Evolutionary conservation across 1,140 invertebrate genomes (phyloP).

Genomic region (Phocides pigmalion): DNA sequence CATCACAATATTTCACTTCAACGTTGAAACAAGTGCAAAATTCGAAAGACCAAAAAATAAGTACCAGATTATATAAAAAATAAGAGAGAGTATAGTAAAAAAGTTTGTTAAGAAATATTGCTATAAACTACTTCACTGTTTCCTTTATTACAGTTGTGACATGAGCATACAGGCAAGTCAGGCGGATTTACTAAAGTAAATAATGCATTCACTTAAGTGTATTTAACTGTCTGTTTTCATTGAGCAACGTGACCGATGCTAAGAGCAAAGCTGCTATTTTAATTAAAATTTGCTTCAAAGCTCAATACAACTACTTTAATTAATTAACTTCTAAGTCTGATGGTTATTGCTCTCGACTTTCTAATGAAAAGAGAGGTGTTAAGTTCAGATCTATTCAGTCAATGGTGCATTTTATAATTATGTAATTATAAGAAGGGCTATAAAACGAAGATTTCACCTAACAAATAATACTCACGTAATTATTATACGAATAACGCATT

Average conservation of each 20-base stretch:
- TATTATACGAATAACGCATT: too few species aligned
- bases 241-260: conserved; percentile 15
- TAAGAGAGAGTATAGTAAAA: too few species aligned
- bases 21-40: too few species aligned
- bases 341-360: conserved; percentile 10
- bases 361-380: conserved; percentile 13
- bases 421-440: neutral
- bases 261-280: conserved; percentile 11
- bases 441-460: too few species aligned
- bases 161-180: neutral
- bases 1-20: too few species aligned
- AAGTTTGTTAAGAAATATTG: too few species aligned
- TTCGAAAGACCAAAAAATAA: too few species aligned
- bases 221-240: conserved; percentile 1
- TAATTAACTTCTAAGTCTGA: conserved; percentile 12
- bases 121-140: too few species aligned
- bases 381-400: neutral
- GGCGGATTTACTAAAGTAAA: neutral
- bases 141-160: neutral
- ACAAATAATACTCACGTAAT: too few species aligned
- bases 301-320: conserved; percentile 2
- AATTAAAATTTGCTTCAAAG: conserved; percentile 20
- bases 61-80: too few species aligned
- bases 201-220: conserved; percentile 5
- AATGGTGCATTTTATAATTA: neutral